These are phyloP conservation scores for Baryphthengus martii DNA, from an alignment of 2,113 vertebrate genomes.

Conservation along the genomic window DNA sequence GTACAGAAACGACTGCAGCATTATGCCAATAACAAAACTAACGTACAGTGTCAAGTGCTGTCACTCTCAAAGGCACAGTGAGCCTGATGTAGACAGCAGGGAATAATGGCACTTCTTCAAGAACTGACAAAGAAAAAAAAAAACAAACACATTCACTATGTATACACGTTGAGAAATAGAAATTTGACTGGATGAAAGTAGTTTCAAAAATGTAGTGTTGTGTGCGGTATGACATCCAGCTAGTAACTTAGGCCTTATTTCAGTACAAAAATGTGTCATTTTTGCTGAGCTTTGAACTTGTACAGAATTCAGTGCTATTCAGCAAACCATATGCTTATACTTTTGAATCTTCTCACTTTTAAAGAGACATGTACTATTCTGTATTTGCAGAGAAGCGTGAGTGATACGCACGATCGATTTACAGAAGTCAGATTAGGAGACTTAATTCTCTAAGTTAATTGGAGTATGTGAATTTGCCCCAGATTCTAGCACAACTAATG, in stretches of 20 bases:
- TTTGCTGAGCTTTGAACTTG: neutral
- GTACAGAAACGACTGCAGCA: constrained; percentile 7
- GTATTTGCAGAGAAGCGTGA: neutral
- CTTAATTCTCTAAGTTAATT: neutral
- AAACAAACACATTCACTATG: constrained; percentile 51
- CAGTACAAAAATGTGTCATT: neutral
- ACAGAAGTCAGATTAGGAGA: neutral
- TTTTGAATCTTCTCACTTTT: too few relatives aligned
- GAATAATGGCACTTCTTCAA: constrained; percentile 39
- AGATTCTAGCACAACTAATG: neutral
- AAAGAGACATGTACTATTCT: rapidly evolving
- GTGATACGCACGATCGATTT: rapidly evolving
- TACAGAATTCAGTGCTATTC: neutral
- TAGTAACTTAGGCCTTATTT: neutral
- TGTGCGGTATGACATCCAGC: neutral
- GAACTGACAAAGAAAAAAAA: constrained; percentile 41
- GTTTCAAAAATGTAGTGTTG: neutral
- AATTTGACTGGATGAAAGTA: neutral
- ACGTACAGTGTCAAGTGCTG: constrained; percentile 55
- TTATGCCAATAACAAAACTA: constrained; percentile 54
- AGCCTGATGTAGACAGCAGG: constrained; percentile 6
- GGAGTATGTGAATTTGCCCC: neutral
- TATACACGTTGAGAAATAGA: neutral
- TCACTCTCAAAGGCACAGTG: constrained; percentile 35
- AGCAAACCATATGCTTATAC: neutral